Conservation (phyloP, 2,888 invertebrate species). For the Metacarcinus magister region DNA sequence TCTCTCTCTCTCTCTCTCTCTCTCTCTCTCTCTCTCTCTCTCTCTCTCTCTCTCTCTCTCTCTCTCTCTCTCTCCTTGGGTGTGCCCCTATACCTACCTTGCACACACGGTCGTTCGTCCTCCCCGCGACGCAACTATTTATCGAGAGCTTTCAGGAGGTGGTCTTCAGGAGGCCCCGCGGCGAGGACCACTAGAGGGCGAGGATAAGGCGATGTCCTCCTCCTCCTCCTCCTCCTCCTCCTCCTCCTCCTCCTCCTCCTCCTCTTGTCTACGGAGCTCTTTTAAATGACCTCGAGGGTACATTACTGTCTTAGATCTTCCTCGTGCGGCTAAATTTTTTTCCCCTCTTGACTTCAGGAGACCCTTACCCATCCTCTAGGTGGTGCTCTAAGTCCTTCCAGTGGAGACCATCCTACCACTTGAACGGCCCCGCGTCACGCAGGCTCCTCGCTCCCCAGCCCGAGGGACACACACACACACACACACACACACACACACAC, state of each 20-base stretch:
- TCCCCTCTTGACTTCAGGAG: neutral
- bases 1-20: neutral
- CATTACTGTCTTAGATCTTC: neutral
- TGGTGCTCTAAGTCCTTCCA: neutral
- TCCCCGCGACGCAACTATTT: neutral
- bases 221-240: too few relatives aligned
- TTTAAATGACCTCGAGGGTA: too few relatives aligned
- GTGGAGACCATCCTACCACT: neutral
- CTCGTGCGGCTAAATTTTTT: neutral
- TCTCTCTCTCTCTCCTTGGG: neutral
- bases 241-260: too few relatives aligned
- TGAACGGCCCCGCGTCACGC: constrained; percentile 10
- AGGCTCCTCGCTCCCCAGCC: neutral
- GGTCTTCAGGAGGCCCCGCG: too few relatives aligned
- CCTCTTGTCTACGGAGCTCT: too few relatives aligned
- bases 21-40: constrained; percentile 3
- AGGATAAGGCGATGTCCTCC: too few relatives aligned
- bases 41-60: constrained; percentile 26
- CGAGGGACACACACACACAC: constrained; percentile 40
- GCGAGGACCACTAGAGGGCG: too few relatives aligned
- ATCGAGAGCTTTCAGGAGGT: neutral
- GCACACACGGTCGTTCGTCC: neutral
- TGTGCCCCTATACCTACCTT: neutral
- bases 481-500: constrained; percentile 56
- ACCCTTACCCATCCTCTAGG: neutral